These are phyloP conservation scores for Sarotherodon lohbergeri DNA, from an alignment of 2,113 vertebrate species.

Conservation along the genomic window DNA sequence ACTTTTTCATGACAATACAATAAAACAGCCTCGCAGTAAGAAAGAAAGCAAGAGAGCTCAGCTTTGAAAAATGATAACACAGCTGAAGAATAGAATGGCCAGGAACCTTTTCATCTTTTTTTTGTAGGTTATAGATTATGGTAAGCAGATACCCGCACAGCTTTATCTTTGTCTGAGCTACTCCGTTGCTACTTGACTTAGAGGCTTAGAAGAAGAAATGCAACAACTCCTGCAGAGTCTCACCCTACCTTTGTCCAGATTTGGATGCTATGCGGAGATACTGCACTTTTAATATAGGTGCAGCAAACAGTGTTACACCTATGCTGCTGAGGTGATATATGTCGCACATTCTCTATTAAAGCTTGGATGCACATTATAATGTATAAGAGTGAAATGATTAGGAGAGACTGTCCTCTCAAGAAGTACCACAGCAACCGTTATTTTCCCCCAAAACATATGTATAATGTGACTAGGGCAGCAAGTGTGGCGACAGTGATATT, in stretches of 20 bases:
- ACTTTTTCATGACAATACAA: conserved; percentile 44
- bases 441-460: not conserved
- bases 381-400: not conserved
- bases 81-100: conserved; percentile 56
- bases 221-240: conserved; percentile 40
- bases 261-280: not conserved
- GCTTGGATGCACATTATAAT: not conserved
- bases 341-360: not conserved
- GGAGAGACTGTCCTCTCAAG: not conserved
- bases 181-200: conserved; percentile 39
- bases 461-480: not conserved
- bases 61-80: conserved; percentile 61
- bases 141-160: conserved; percentile 64
- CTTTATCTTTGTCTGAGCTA: conserved; percentile 57
- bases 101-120: conserved; percentile 60
- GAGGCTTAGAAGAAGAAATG: conserved; percentile 56
- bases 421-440: not conserved
- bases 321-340: not conserved
- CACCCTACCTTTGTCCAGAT: conserved; percentile 40
- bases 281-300: not conserved
- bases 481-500: not conserved
- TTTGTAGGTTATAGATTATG: conserved; percentile 70
- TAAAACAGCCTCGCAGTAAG: conserved; percentile 46
- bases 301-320: not conserved
- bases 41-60: conserved; percentile 50